Conservation (phyloP, 1,140 invertebrate genomes). For the Drosophila virilis region DNA sequence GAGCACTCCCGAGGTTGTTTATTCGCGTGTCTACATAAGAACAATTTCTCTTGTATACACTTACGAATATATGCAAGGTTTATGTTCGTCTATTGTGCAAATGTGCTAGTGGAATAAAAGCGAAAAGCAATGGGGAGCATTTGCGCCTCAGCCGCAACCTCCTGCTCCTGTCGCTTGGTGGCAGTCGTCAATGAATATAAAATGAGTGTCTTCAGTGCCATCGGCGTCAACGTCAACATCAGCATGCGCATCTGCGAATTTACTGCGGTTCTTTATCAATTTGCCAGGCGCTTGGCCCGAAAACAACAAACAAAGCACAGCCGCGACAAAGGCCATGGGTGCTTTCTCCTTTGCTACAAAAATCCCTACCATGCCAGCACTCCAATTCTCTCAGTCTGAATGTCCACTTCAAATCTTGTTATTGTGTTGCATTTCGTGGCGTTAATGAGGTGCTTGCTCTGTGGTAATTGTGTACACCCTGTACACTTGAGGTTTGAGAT, state of each 20-base stretch:
- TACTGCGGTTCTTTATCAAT: slow-evolving; percentile 26
- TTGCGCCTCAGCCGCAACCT: slow-evolving; percentile 9
- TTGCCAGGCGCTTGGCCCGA: neutral
- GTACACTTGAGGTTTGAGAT: neutral
- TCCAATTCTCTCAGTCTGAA: slow-evolving; percentile 18
- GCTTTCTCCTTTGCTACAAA: neutral
- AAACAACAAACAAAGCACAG: slow-evolving; percentile 38
- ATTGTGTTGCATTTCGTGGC: slow-evolving; percentile 67
- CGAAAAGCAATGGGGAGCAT: slow-evolving; percentile 17
- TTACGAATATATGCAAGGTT: slow-evolving; percentile 12
- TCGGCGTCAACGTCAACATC: neutral
- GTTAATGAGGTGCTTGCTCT: slow-evolving; percentile 67
- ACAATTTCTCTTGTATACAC: slow-evolving; percentile 5
- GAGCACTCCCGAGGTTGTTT: neutral
- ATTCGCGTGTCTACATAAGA: neutral
- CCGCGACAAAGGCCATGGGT: slow-evolving; percentile 40
- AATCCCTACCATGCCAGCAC: neutral
- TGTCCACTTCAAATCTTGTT: slow-evolving; percentile 64
- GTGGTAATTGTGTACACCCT: slow-evolving; percentile 2
- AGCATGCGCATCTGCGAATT: slow-evolving; percentile 14
- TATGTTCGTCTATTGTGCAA: slow-evolving; percentile 20
- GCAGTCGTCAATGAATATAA: slow-evolving; percentile 58
- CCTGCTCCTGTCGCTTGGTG: slow-evolving; percentile 8
- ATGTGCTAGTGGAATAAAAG: slow-evolving; percentile 2
- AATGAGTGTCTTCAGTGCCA: slow-evolving; percentile 38